Conservation (phyloP, 2,797 vertebrate species). For the Cynodonichthys magdalenae region DNA sequence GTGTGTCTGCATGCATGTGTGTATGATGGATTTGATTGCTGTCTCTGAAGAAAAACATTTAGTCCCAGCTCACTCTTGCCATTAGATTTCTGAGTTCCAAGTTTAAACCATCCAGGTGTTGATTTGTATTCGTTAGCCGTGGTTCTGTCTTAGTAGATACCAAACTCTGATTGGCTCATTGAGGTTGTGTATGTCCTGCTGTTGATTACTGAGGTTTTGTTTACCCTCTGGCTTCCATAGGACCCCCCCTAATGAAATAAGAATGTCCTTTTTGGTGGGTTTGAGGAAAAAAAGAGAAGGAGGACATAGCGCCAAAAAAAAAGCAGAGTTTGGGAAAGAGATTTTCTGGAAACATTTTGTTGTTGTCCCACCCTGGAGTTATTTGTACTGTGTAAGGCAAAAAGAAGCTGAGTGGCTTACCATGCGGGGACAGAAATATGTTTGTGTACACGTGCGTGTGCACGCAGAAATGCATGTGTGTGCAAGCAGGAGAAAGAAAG, state of each 20-base stretch:
- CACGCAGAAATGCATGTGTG: constrained; percentile 5
- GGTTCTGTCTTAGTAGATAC: constrained; percentile 48
- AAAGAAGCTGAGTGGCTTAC: constrained; percentile 70
- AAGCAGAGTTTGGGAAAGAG: constrained; percentile 56
- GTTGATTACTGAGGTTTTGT: constrained; percentile 75
- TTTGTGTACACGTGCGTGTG: constrained; percentile 46
- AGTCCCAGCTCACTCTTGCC: constrained; percentile 36
- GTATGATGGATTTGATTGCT: constrained; percentile 43
- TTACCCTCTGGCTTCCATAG: constrained; percentile 74
- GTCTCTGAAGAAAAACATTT: constrained; percentile 44
- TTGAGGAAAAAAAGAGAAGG: constrained; percentile 57
- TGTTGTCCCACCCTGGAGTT: constrained; percentile 78
- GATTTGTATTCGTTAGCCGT: constrained; percentile 57
- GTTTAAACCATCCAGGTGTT: constrained; percentile 57
- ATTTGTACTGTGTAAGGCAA: constrained; percentile 75
- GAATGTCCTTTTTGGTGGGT: constrained; percentile 76
- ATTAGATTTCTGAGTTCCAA: constrained; percentile 58
- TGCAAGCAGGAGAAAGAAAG: constrained; percentile 47
- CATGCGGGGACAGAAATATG: constrained; percentile 68
- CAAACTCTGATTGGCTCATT: constrained; percentile 59
- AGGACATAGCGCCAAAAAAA: constrained; percentile 62
- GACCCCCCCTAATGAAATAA: constrained; percentile 78
- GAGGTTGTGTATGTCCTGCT: constrained; percentile 66
- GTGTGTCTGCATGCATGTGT: constrained; percentile 31
- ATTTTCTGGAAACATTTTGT: constrained; percentile 74